Evolutionary conservation across 2,888 invertebrate genomes (phyloP).

Genomic region (Alsophila aescularia): DNA sequence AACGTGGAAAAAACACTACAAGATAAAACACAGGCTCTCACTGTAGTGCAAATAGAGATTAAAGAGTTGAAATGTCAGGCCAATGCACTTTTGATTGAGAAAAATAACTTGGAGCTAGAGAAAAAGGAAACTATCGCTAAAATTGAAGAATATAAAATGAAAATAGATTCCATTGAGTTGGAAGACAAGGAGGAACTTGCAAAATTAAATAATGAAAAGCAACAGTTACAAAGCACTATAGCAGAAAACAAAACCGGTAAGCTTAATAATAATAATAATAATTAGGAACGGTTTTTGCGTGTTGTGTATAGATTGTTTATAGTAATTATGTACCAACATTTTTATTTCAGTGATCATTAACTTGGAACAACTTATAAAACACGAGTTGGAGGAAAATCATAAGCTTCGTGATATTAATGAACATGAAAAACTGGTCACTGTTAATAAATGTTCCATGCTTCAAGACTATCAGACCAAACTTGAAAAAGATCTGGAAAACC

Average conservation of each 20-base stretch:
- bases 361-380: slow-evolving; percentile 53
- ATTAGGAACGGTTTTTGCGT: background rate
- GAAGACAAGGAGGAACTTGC: slow-evolving; percentile 22
- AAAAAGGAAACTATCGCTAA: slow-evolving; percentile 30
- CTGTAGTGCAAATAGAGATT: slow-evolving; percentile 45
- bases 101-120: slow-evolving; percentile 32
- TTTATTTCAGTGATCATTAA: slow-evolving; percentile 56
- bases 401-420: slow-evolving; percentile 44
- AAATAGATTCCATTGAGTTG: slow-evolving; percentile 21
- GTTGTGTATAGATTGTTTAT: background rate
- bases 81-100: slow-evolving; percentile 51
- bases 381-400: slow-evolving; percentile 48
- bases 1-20: slow-evolving; percentile 44
- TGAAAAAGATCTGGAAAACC: slow-evolving; percentile 53
- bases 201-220: slow-evolving; percentile 41
- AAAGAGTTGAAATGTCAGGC: slow-evolving; percentile 41
- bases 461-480: slow-evolving; percentile 61
- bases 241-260: slow-evolving; percentile 57
- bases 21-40: slow-evolving; percentile 47
- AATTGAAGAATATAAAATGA: slow-evolving; percentile 27
- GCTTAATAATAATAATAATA: slow-evolving; percentile 5
- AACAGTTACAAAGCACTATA: slow-evolving; percentile 37
- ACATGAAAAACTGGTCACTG: slow-evolving; percentile 50
- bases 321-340: background rate
- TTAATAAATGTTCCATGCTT: slow-evolving; percentile 56